Evolutionary conservation across 2,113 vertebrate genomes (phyloP), one percentile per base, ranked within the genome.

Genomic region (Ahaetulla prasina): DNA sequence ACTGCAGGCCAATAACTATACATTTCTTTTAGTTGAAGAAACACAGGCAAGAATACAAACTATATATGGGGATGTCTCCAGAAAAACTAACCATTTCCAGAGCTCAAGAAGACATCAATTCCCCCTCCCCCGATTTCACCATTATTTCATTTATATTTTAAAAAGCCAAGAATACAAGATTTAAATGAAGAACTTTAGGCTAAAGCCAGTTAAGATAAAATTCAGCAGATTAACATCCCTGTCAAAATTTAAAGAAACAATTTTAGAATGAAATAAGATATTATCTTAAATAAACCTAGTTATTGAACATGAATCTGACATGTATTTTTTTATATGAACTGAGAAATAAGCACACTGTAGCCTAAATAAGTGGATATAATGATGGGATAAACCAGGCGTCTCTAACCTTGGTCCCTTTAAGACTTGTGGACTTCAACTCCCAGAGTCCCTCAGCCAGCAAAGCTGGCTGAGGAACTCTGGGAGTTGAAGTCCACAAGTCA

Each of bases 1-100:
- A 91, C 89, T 43, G 27, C 39, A 53, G 63, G 43, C 53, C 45
- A 20, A 27, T 60, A n/a, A 23, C 54, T 25, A 12, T 89, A 54
- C 27, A 23, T 57, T 92, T 55, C 20, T 92, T 84, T 89, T 89
- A 55, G 47, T 92, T 87, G 89, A 92, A 27, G 87, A 35, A 89
- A 53, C 22, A 80, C 45, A 57, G 25, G 20, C 57, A 88, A 88
- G 87, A 53, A 22, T 93, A 35, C 7, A 63, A 89, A 85, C 54
- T 91, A 27, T 63, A 89, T 63, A 45, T 50, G 22, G 54, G 22
- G 35, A 35, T 45, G 50, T 87, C 87, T 20, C 49, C 87, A 87
- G 60, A 57, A 85, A 39, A 60, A n/a, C 23, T 84, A 74, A 39
- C n/a, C 11, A 14, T 39, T 27, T 87, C 27, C 45, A 39, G 10